Evolutionary conservation across 1,140 invertebrate genomes (phyloP).

Genomic region (Phenacoccus solenopsis): DNA sequence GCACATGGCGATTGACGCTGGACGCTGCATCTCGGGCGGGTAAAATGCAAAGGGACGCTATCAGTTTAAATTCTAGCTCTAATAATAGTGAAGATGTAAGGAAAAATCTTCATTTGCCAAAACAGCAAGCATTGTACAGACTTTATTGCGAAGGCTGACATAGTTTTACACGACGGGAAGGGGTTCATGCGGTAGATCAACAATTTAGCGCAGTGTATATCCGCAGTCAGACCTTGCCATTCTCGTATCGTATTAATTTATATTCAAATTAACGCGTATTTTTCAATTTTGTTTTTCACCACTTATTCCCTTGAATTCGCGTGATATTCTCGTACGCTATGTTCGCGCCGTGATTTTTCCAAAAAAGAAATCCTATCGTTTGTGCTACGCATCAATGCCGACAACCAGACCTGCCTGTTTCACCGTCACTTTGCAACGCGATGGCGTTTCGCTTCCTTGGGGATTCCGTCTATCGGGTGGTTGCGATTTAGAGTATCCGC

Average conservation of each 20-base stretch:
- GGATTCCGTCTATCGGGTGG: conserved; percentile 84
- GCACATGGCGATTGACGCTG: no score
- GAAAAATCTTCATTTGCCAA: conserved; percentile 15
- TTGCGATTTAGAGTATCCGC: conserved; percentile 70
- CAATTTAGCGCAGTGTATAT: conserved; percentile 16
- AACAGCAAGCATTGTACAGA: conserved; percentile 11
- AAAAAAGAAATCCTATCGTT: neutral
- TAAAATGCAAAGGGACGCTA: neutral
- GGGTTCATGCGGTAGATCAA: conserved; percentile 8
- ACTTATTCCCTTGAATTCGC: neutral
- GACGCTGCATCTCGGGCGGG: no score
- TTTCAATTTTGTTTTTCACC: neutral
- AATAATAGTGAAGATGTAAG: conserved; percentile 14
- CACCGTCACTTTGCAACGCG: conserved; percentile 58
- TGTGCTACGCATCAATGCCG: neutral
- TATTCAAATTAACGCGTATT: neutral
- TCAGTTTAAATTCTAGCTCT: neutral
- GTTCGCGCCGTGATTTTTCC: neutral
- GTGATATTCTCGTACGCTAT: neutral
- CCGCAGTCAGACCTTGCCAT: conserved; percentile 1
- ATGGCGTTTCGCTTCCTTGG: conserved; percentile 65
- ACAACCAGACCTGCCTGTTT: conserved; percentile 36
- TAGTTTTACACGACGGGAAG: neutral
- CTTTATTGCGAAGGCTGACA: conserved; percentile 17
- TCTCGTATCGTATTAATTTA: neutral